Conservation (phyloP, 2,797 vertebrate genomes). For the Falco novaeseelandiae region DNA sequence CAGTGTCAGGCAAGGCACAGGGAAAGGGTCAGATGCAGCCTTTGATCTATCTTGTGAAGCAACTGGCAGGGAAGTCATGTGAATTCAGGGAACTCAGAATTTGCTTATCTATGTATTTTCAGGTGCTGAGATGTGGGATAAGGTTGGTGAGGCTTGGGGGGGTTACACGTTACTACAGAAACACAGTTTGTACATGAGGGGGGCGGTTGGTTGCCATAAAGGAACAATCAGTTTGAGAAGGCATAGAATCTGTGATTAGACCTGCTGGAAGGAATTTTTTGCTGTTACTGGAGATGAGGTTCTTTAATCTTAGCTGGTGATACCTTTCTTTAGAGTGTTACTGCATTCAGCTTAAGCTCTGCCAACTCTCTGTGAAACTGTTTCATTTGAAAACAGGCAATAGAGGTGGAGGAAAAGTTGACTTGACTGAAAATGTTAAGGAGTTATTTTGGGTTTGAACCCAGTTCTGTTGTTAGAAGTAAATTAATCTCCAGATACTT, state of each 20-base stretch:
- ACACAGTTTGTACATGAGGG: background rate
- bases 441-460: conserved; percentile 24
- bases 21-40: conserved; percentile 7
- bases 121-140: conserved; percentile 2
- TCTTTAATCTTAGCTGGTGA: background rate
- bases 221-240: background rate
- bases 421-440: background rate
- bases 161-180: background rate
- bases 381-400: background rate
- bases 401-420: background rate
- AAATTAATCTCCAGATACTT: conserved; percentile 18
- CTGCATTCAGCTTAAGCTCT: background rate
- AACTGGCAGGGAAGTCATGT: conserved; percentile 21
- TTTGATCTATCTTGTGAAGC: conserved; percentile 60
- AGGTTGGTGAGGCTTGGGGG: background rate
- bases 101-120: conserved; percentile 40
- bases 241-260: background rate
- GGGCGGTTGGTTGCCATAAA: background rate
- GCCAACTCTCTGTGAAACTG: background rate
- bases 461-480: background rate
- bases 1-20: conserved; percentile 22
- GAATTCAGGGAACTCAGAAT: background rate
- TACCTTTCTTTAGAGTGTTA: background rate
- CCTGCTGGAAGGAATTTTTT: background rate
- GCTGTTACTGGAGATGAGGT: background rate